A percentile compares a stretch with the other conserved stretches of the same genome.
phyloP scores from a whole-genome alignment of 2,888 invertebrate species.

The Lycophotia porphyrea region DNA sequence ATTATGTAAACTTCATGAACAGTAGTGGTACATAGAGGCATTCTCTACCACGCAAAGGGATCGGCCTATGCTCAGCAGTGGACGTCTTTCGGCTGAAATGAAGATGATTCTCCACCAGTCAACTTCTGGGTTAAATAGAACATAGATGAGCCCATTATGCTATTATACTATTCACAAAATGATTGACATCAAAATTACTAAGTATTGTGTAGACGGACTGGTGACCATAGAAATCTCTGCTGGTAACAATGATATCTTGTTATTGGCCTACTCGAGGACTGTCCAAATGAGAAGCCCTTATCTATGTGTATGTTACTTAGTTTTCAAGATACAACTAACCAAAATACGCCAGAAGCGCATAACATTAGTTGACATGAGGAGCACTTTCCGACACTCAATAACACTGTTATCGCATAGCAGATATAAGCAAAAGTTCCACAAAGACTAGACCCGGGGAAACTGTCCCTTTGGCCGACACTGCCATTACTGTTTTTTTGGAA shows the following conservation, averaged over 20 bases:
- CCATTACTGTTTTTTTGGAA: no score
- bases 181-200: not conserved
- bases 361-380: conserved; percentile 39
- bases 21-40: no score
- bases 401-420: conserved; percentile 12
- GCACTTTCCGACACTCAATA: conserved; percentile 46
- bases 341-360: conserved; percentile 27
- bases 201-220: not conserved
- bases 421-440: conserved; percentile 17
- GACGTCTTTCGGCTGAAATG: no score
- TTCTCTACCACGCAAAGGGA: no score
- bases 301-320: not conserved
- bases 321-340: conserved; percentile 22
- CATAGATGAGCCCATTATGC: no score
- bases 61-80: no score
- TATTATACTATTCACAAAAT: not conserved
- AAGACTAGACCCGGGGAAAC: not conserved
- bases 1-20: no score
- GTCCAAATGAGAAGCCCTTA: not conserved
- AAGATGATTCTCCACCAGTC: no score
- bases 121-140: no score
- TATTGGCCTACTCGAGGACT: not conserved
- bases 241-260: not conserved
- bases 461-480: no score
- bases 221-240: not conserved